phyloP scores from a whole-genome alignment of 2,888 invertebrate species.

The Metallyticus violacea region DNA sequence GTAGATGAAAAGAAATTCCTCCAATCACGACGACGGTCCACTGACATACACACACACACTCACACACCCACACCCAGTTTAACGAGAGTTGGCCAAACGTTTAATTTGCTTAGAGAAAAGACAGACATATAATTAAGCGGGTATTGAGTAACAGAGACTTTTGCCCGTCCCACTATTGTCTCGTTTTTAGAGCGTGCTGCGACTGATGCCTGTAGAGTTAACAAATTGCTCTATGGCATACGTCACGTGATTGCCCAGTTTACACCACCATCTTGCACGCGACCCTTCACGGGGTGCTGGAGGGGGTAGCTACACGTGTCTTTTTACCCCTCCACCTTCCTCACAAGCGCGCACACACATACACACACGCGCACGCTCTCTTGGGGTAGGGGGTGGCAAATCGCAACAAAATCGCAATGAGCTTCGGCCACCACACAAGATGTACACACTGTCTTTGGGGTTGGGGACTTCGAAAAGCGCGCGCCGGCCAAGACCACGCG shows the following conservation, averaged over 20 bases:
- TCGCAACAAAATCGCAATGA: too few relatives aligned
- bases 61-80: background rate
- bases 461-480: background rate
- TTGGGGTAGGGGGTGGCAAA: too few relatives aligned
- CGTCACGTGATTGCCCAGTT: background rate
- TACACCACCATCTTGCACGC: background rate
- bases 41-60: constrained; percentile 5
- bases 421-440: too few relatives aligned
- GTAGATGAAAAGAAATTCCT: background rate
- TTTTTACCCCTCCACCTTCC: background rate
- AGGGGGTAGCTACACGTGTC: background rate
- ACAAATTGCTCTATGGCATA: background rate
- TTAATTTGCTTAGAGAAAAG: background rate
- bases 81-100: background rate
- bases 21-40: constrained; percentile 12
- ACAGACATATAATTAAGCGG: constrained; percentile 10
- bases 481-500: too few relatives aligned
- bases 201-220: background rate
- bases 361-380: background rate
- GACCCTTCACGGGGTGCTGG: too few relatives aligned
- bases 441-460: too few relatives aligned
- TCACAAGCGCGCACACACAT: background rate
- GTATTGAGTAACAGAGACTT: background rate
- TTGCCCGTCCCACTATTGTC: background rate
- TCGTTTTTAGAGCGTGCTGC: background rate